Base-by-base conservation (phyloP, 2,888 invertebrate genomes). In the Lithophane socia region DNA sequence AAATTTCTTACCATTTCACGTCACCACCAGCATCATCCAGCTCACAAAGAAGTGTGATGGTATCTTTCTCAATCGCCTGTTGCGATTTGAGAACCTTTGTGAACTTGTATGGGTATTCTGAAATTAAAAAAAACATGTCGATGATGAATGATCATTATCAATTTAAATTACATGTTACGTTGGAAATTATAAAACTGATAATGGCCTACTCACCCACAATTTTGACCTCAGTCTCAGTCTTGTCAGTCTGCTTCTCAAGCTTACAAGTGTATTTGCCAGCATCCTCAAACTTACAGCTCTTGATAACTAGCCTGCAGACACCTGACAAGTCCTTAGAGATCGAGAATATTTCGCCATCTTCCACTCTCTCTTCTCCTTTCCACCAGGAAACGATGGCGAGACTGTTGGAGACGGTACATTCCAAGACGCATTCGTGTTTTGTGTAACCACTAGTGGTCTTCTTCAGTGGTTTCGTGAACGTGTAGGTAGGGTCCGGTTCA, bases 361-460 rank as follows among this genome's bases (percentile, higher is more conserved):
- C 97, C n/a, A 99, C 92, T 92, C 98, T 98, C 42, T 97, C 97
- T 54, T 98, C 98, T 89, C 97, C 99, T 93, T 98, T 98, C 96
- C 97, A 98, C 99, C 99, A 99, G 71, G 98, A 97, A n/a, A 99
- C 98, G 88, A 98, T 98, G 13, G 99, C 99, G 94, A 99, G 98
- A 89, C 98, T 98, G 93, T 98, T 99, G 92, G 98, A 99, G 65
- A 99, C 98, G 58, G 98, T 98, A 96, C 99, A 99, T 94, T 99
- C 99, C 88, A 99, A 97, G 77, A 98, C 97, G 1, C 98, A 97
- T 93, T 99, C 99, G 93, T 99, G 99, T 89, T 98, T 98, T 0
- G 98, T 98, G 93, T 98, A 99, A 37, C 99, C 99, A 90, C 98
- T 99, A 65, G 98, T 97, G 89, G 98, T 98, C 95, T 99, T 99